Conservation (phyloP, 1,140 invertebrate genomes). For the Hormaphis cornu region DNA sequence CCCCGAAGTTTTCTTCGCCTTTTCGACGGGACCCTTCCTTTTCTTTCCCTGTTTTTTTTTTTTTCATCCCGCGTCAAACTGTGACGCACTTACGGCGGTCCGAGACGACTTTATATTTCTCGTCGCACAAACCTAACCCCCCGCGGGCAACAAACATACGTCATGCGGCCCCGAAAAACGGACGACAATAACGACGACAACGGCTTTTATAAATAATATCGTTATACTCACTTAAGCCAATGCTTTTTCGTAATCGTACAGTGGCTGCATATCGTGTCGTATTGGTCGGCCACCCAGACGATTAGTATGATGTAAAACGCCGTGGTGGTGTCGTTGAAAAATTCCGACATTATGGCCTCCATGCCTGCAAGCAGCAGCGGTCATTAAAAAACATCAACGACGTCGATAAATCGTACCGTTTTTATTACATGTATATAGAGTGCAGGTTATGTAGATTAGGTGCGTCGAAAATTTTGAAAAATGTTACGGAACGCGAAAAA, state of each 20-base stretch:
- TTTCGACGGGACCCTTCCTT: neutral
- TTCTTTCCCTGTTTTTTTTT: neutral
- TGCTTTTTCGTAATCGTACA: conserved; percentile 88
- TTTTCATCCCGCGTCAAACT: conserved; percentile 1
- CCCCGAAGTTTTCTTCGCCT: neutral
- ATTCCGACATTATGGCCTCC: conserved; percentile 99
- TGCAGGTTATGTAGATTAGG: no score
- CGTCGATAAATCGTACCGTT: neutral
- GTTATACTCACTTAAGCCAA: conserved; percentile 79
- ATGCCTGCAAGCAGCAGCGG: conserved; percentile 59
- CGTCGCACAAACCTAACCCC: no score
- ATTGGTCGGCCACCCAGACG: conserved; percentile 98
- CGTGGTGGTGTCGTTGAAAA: conserved; percentile 97
- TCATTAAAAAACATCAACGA: neutral
- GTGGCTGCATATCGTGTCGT: conserved; percentile 95
- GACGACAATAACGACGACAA: neutral
- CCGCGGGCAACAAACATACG: no score
- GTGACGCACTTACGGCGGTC: conserved; percentile 21
- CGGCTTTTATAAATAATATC: neutral
- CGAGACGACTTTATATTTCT: conserved; percentile 15
- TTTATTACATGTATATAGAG: neutral
- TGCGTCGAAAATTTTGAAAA: no score
- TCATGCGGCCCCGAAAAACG: neutral
- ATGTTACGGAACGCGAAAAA: no score
- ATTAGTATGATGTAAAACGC: conserved; percentile 98